Evolutionary conservation across 2,888 invertebrate species (phyloP).

Genomic region (Parapristionchus giblindavisi): DNA sequence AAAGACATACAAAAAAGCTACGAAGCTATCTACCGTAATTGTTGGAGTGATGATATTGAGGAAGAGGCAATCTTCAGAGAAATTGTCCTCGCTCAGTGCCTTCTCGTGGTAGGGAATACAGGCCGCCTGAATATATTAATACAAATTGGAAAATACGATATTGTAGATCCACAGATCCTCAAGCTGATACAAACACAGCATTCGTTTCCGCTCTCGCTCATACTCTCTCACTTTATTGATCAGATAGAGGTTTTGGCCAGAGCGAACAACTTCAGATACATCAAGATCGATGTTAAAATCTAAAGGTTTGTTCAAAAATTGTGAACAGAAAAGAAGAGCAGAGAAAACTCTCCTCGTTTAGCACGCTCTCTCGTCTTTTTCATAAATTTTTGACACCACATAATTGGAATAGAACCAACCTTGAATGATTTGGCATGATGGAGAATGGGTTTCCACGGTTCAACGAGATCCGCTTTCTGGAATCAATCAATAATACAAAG

Average conservation of each 20-base stretch:
- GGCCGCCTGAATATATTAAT: constrained; percentile 54
- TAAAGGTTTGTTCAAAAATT: too few species aligned
- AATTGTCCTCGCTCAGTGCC: constrained; percentile 42
- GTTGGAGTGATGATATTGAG: constrained; percentile 55
- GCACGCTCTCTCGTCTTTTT: too few species aligned
- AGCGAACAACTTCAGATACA: neutral
- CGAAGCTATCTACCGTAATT: neutral
- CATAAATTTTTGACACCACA: too few species aligned
- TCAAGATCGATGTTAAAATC: neutral
- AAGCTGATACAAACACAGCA: too few species aligned
- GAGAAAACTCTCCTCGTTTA: too few species aligned
- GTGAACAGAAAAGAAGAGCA: too few species aligned
- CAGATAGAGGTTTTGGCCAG: neutral
- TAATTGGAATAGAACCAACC: constrained; percentile 54
- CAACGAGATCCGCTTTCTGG: constrained; percentile 57
- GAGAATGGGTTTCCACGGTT: constrained; percentile 51
- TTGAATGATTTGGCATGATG: constrained; percentile 56
- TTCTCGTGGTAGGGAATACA: constrained; percentile 42
- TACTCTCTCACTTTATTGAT: neutral
- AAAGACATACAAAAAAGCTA: too few species aligned
- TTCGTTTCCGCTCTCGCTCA: too few species aligned
- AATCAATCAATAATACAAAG: too few species aligned
- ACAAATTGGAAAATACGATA: too few species aligned
- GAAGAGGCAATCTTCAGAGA: constrained; percentile 58
- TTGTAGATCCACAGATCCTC: too few species aligned